Evolutionary conservation across 2,797 vertebrate species (phyloP), one percentile per base, ranked within the genome.

Genomic region (Micromesistius poutassou): DNA sequence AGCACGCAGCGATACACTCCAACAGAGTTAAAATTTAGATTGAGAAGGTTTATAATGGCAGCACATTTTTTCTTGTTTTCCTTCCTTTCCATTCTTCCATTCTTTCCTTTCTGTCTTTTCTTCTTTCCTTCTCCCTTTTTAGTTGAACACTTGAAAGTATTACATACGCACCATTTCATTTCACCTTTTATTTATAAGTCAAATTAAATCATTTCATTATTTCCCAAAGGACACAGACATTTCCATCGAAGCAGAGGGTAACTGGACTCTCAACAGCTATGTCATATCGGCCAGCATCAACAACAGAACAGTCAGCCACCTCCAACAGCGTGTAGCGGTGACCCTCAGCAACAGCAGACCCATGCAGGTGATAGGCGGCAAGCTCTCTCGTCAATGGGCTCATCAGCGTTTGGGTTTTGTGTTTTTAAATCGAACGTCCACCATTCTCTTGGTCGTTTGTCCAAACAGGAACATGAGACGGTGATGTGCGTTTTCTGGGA

Each of bases 401-500:
- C 3, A 2, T 0, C 22, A 79, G 74, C 25, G 2, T 6, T 2
- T 38, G 7, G 1, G 73, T 25, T 28, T 50, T 4, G 1, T 1
- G 2, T 81, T 68, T 71, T 0, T 13, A 7, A 73, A n/a, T 71
- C 1, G 0, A 73, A 36, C 76, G 30, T 40, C 6, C 4, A 42
- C 36, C 8, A 72, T n/a, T 72, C 2, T 10, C 19, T 33, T 9
- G 55, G n/a, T 35, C 30, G 12, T 40, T 36, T 28, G 80, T 1
- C 12, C 16, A 76, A 80, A 62, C 87, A 98, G 97, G 78, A 81
- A 14, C 40, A 83, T 5, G 72, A 91, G 77, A 75, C 71, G 3
- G 90, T 96, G 14, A 77, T 82, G 10, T 97, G 96, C 5, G 89
- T 93, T 73, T 98, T 96, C 87, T 97, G 97, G 96, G 95, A 98